Evolutionary conservation across 2,888 invertebrate genomes (phyloP).

Genomic region (Agrochola circellaris): DNA sequence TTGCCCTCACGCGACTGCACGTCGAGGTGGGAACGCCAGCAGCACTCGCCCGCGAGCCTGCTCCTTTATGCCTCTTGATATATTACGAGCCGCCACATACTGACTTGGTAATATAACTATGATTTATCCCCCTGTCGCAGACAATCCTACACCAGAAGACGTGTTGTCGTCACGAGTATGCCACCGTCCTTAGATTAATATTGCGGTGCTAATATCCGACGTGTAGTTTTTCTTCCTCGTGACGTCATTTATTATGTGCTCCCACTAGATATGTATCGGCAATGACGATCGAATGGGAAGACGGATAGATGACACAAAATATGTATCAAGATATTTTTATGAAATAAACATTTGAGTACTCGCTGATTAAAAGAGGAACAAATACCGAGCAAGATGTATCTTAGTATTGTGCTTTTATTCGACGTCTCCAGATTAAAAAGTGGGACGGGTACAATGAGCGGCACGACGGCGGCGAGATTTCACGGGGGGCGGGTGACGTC

Average conservation of each 20-base stretch:
- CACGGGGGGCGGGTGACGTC: constrained; percentile 78
- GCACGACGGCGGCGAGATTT: constrained; percentile 75
- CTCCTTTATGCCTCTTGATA: constrained; percentile 82
- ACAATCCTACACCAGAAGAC: constrained; percentile 79
- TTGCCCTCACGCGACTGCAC: constrained; percentile 67
- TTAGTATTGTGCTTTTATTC: constrained; percentile 87
- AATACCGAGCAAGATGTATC: constrained; percentile 82
- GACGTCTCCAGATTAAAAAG: constrained; percentile 89
- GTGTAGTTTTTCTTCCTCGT: constrained; percentile 76
- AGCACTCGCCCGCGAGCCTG: constrained; percentile 68
- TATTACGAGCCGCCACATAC: constrained; percentile 80
- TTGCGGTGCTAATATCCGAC: constrained; percentile 75
- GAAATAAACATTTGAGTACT: constrained; percentile 71
- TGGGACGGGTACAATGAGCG: constrained; percentile 85
- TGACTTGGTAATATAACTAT: constrained; percentile 84
- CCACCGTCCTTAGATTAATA: constrained; percentile 79
- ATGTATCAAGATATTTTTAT: constrained; percentile 58
- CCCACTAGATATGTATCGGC: constrained; percentile 53
- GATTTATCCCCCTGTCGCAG: constrained; percentile 81
- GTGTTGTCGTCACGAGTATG: constrained; percentile 73
- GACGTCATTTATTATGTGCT: constrained; percentile 71
- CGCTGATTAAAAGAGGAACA: constrained; percentile 83
- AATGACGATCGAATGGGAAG: constrained; percentile 27
- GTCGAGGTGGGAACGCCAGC: constrained; percentile 68
- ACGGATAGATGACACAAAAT: constrained; percentile 20